Evolutionary conservation across 2,113 vertebrate species (phyloP), one percentile per base, ranked within the genome.

Genomic region (Cynopterus brachyotis): DNA sequence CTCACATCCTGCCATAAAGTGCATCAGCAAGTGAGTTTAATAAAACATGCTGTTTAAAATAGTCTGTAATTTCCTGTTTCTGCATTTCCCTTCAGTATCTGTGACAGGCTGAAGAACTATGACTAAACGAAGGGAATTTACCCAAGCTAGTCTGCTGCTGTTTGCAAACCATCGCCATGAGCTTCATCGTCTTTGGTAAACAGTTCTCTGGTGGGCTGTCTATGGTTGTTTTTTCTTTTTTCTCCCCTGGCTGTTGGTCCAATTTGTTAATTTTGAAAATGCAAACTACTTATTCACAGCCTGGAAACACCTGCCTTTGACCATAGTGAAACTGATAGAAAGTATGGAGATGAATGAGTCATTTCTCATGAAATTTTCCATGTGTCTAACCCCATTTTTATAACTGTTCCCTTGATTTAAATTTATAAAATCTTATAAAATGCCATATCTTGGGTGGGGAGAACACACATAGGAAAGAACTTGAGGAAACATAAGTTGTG

Each of bases 41-140:
- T 98, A 98, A 98, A 98, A 96, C 98, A 98, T 96, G 89, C 98
- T 97, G 90, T 98, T 98, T 98, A 98, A 98, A 98, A 98, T 98
- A 98, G 97, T 98, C 97, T 98, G 96, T 87, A 98, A 98, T 98
- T 99, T 99, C 98, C 98, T 98, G 98, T 98, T 98, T 98, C 97
- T 98, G 98, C 97, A 59, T 98, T 97, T 98, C 97, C 96, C 97
- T 97, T 98, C 96, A 98, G 97, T 97, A 95, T 97, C 98, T 98
- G 95, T 98, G 98, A 98, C 98, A 98, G 98, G 98, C 96, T 98
- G 98, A 97, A 97, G 98, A 98, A 69, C 82, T 97, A 98, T 98
- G 98, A 98, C 98, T 98, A 98, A 98, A 98, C 59, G 59, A 9
- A 97, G 97, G 97, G 98, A 98, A 98, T 98, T 98, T 98, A 96